Conservation (phyloP, 2,888 invertebrate genomes). For the Cetonia aurata region DNA sequence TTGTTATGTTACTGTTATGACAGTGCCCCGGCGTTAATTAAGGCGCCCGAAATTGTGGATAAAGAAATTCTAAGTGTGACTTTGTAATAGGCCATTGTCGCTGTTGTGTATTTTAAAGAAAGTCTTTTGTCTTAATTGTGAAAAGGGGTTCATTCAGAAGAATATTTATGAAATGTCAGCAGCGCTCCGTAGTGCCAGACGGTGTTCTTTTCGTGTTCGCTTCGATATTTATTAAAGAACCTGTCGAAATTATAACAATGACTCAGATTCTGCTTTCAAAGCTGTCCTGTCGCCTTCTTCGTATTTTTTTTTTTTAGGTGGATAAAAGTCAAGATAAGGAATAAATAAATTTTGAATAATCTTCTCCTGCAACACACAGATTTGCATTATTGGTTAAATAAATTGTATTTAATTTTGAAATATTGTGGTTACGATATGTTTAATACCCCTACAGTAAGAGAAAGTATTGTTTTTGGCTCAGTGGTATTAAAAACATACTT, state of each 20-base stretch:
- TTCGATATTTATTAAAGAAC: constrained; percentile 15
- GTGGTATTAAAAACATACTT: too few species aligned
- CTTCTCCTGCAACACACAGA: too few species aligned
- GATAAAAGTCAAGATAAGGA: too few species aligned
- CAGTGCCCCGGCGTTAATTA: constrained; percentile 36
- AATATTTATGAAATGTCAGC: constrained; percentile 32
- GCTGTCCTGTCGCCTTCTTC: constrained; percentile 6
- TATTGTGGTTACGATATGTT: too few species aligned
- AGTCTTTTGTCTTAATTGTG: constrained; percentile 35
- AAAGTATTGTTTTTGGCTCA: too few species aligned
- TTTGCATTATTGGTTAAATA: too few species aligned
- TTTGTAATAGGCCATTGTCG: constrained; percentile 33
- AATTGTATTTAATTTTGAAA: too few species aligned
- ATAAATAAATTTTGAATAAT: too few species aligned
- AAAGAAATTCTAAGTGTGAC: constrained; percentile 37
- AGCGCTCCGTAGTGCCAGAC: neutral
- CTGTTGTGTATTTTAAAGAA: constrained; percentile 34
- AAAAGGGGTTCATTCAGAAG: constrained; percentile 31
- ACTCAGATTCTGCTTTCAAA: constrained; percentile 5
- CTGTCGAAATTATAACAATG: constrained; percentile 2
- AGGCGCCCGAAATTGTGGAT: constrained; percentile 33
- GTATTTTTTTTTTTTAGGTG: neutral
- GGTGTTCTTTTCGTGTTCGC: constrained; percentile 12
- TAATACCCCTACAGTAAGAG: too few species aligned
- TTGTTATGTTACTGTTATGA: constrained; percentile 41